phyloP scores from a whole-genome alignment of 2,797 vertebrate species.

The Leptodactylus fallax region DNA sequence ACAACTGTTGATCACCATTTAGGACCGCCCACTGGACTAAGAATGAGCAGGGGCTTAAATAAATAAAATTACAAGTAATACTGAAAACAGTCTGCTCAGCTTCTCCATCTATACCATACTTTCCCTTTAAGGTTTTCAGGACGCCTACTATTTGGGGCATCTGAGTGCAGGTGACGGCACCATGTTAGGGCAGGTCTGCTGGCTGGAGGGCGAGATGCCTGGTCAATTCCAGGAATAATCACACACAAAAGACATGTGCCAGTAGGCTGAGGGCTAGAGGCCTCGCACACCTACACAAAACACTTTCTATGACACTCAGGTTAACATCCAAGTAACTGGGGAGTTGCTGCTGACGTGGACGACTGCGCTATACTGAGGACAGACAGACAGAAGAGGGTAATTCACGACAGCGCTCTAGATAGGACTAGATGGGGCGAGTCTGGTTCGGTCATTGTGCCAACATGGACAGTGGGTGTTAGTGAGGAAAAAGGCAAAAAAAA shows the following conservation, averaged over 20 bases:
- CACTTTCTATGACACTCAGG: too few species aligned
- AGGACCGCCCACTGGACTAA: too few species aligned
- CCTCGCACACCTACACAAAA: background rate
- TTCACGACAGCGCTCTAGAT: background rate
- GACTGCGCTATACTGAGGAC: background rate
- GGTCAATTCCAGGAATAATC: slow-evolving; percentile 8
- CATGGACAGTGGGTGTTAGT: background rate
- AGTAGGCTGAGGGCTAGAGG: background rate
- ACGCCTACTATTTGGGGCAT: background rate
- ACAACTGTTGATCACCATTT: too few species aligned
- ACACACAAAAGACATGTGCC: background rate
- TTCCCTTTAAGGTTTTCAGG: background rate
- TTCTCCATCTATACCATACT: too few species aligned
- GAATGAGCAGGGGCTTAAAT: too few species aligned
- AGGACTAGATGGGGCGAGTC: background rate
- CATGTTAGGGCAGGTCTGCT: background rate
- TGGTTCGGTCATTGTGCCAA: background rate
- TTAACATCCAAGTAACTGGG: background rate
- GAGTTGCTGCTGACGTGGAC: too few species aligned
- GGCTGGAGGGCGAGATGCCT: background rate
- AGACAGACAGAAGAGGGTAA: background rate
- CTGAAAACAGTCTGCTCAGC: background rate
- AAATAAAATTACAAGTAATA: too few species aligned
- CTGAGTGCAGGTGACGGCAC: background rate
- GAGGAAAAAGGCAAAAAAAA: background rate